Base-by-base conservation (phyloP, 2,113 vertebrate species). In the Clarias gariepinus region DNA sequence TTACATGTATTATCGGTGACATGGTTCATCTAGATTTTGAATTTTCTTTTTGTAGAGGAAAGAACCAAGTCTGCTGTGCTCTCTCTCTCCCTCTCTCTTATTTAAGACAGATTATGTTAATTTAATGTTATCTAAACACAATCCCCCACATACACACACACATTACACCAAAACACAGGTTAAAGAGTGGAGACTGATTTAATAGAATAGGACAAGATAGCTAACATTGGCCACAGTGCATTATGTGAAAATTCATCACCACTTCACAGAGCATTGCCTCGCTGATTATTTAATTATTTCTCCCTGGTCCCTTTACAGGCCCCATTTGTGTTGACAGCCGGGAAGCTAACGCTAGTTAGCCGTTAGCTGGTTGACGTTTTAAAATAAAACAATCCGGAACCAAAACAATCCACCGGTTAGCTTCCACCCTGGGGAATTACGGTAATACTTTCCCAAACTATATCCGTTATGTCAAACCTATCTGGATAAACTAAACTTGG, bases 241-340 rank as follows among this genome's bases (percentile, higher is more conserved):
- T 78, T 19, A 83, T 83, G 86, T 87, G 86, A 87, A 87, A 87
- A 87, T 87, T 87, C 86, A 83, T 87, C 86, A 58, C 71, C 28
- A 66, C 58, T 66, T 87, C 28, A 82, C n/a, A 19, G 41, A 85
- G 25, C 41, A 52, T 74, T 57, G 9, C 36, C 58, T 18, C 4
- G 0, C 28, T n/a, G 0, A 21, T 30, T 6, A 18, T 28, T 33
- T n/a, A 0, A 21, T 30, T 6, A 18, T 28, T 33, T 36, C n/a
- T n/a, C 68, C 30, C 23, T 36, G 23, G 33, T 15, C 28, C 1
- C 8, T 55, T 23, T 19, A 23, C 15, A 21, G 85, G 85, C 86
- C 81, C 68, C 19, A 60, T 68, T 41, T 55, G 25, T 87, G 60
- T 76, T 78, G 71, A 87, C 47, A 87, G 33, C 28, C 16, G 8